A percentile compares a stretch with the other conserved stretches of the same genome.
Evolutionary conservation across 2,113 vertebrate genomes (phyloP).

Genomic region (Cephalophus harveyi): DNA sequence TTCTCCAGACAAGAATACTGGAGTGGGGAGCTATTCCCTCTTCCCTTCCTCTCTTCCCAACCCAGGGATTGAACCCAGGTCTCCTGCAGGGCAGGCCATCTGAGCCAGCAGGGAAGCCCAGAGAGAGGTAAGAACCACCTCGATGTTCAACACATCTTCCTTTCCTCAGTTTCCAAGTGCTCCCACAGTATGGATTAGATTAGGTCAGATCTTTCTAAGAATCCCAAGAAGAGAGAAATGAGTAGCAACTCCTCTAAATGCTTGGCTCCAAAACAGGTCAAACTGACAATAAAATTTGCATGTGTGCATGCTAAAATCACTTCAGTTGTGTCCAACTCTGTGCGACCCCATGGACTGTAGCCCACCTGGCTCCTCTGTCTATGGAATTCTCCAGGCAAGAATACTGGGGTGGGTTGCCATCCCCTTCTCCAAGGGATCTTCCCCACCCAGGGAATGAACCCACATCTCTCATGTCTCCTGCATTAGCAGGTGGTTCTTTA

Average conservation of each 20-base stretch:
- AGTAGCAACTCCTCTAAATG: background rate
- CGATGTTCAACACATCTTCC: background rate
- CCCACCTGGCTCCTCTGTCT: background rate
- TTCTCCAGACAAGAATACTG: background rate
- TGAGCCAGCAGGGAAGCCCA: background rate
- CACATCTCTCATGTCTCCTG: background rate
- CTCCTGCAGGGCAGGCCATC: background rate
- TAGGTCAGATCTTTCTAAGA: background rate
- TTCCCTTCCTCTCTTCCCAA: background rate
- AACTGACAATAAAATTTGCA: background rate
- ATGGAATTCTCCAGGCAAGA: background rate
- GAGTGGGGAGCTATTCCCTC: background rate
- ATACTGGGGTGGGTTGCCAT: background rate
- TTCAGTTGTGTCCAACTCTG: background rate
- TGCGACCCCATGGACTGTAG: background rate
- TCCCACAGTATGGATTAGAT: background rate
- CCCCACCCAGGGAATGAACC: background rate
- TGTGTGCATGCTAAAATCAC: background rate
- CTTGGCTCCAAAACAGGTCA: background rate
- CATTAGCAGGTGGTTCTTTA: background rate
- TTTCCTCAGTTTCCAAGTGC: background rate
- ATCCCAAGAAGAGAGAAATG: background rate
- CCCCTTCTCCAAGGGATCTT: background rate
- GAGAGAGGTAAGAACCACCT: background rate
- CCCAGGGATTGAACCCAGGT: background rate